Evolutionary conservation across 2,797 vertebrate genomes (phyloP), one percentile per base, ranked within the genome.

Genomic region (Fistularia commersonii): DNA sequence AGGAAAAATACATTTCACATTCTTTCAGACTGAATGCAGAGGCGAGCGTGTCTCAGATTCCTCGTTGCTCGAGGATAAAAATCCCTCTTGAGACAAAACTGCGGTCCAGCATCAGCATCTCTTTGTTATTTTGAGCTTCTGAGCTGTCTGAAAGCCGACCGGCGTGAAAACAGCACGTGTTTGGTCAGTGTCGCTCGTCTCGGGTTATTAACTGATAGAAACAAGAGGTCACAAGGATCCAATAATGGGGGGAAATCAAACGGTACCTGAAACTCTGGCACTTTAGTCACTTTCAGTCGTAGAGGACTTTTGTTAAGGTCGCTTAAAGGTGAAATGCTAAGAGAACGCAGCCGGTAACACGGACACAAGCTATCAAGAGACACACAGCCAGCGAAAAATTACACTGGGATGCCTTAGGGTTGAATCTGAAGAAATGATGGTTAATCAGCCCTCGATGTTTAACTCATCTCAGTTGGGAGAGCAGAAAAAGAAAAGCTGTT

Each of bases 371-470:
- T 10, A 47, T 60, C 23, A 35, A 11, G 35, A 66, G 13, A 50
- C 31, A 48, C 40, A 41, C 37, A 9, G 32, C 14, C 11, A 35
- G 31, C 3, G 1, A 11, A 38, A 10, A 40, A 8, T 8, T 36
- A 10, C 35, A 10, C 9, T 7, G 9, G 35, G 35, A 7, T 7
- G 31, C 38, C 8, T 23, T 13, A 8, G 32, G 10, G 36, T 53
- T 57, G 45, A 52, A 70, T 58, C 43, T 1, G 11, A 34, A 44
- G 45, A 59, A 60, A 59, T 48, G 8, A 50, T 36, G 33, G 56
- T 62, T 43, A 49, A 51, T 70, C 47, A 33, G 11, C 44, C 52
- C 59, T 67, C 44, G 54, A n/a, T 33, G 15, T 46, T 31, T 11
- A 1, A 15, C 1, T 11, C 15, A 38, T 51, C 39, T 74, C 32